phyloP scores from a whole-genome alignment of 2,888 invertebrate genomes.

The Ichneumoninae sp. region DNA sequence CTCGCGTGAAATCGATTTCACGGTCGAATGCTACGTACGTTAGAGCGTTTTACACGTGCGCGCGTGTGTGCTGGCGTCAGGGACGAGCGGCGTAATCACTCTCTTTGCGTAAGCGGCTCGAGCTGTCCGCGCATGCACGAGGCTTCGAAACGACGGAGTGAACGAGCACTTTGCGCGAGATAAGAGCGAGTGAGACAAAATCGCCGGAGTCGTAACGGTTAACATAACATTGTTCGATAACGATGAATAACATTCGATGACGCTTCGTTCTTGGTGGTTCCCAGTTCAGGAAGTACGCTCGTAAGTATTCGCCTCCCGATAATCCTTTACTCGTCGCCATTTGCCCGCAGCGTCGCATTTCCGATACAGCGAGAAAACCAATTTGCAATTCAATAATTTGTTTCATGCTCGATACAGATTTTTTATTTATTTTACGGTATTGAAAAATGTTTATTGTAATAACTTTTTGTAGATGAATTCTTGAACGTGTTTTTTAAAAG shows the following conservation, averaged over 20 bases:
- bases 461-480: too few species aligned
- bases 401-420: not conserved
- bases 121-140: slow-evolving; percentile 20
- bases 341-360: not conserved
- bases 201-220: slow-evolving; percentile 21
- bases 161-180: slow-evolving; percentile 9
- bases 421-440: not conserved
- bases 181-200: slow-evolving; percentile 9
- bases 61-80: slow-evolving; percentile 39
- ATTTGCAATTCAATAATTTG: not conserved
- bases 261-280: not conserved
- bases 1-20: slow-evolving; percentile 39
- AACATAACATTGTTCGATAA: slow-evolving; percentile 37
- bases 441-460: not conserved
- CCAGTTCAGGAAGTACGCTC: slow-evolving; percentile 4
- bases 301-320: not conserved
- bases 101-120: slow-evolving; percentile 34
- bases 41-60: slow-evolving; percentile 38
- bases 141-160: not conserved
- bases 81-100: slow-evolving; percentile 50
- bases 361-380: not conserved
- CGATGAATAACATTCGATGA: slow-evolving; percentile 46
- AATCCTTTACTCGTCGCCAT: not conserved
- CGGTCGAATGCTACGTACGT: slow-evolving; percentile 24
- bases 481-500: too few species aligned